Conservation (phyloP, 2,113 vertebrate species). For the Garra rufa region DNA sequence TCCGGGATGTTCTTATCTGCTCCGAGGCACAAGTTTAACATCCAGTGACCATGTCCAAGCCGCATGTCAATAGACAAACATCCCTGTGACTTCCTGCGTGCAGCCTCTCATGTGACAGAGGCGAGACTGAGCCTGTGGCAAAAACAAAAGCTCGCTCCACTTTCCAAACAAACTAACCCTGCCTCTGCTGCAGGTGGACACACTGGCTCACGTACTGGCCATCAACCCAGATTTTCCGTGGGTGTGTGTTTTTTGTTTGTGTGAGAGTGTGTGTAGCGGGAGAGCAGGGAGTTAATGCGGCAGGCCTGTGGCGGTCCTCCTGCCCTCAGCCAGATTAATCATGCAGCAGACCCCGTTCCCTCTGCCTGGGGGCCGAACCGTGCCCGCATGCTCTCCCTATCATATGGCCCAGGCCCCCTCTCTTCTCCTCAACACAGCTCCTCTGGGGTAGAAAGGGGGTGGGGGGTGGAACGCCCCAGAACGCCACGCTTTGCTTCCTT, state of each 20-base stretch:
- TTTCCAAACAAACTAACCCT: conserved; percentile 49
- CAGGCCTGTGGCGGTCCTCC: conserved; percentile 86
- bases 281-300: conserved; percentile 79
- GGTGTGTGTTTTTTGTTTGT: conserved; percentile 40
- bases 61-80: conserved; percentile 46
- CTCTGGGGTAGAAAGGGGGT: conserved; percentile 55
- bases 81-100: conserved; percentile 38
- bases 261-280: conserved; percentile 62
- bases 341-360: conserved; percentile 93
- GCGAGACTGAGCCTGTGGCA: conserved; percentile 51
- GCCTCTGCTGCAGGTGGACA: conserved; percentile 59
- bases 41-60: conserved; percentile 52
- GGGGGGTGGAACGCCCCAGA: conserved; percentile 67
- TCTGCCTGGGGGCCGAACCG: conserved; percentile 86
- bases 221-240: conserved; percentile 61
- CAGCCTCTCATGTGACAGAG: conserved; percentile 55
- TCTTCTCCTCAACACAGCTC: conserved; percentile 31
- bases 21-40: conserved; percentile 48
- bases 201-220: conserved; percentile 49
- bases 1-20: conserved; percentile 5
- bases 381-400: conserved; percentile 87
- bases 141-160: conserved; percentile 60
- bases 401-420: conserved; percentile 81
- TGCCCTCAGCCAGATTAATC: conserved; percentile 97
- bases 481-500: conserved; percentile 64